phyloP scores from a whole-genome alignment of 1,140 invertebrate genomes.

The Sitobion miscanthi region DNA sequence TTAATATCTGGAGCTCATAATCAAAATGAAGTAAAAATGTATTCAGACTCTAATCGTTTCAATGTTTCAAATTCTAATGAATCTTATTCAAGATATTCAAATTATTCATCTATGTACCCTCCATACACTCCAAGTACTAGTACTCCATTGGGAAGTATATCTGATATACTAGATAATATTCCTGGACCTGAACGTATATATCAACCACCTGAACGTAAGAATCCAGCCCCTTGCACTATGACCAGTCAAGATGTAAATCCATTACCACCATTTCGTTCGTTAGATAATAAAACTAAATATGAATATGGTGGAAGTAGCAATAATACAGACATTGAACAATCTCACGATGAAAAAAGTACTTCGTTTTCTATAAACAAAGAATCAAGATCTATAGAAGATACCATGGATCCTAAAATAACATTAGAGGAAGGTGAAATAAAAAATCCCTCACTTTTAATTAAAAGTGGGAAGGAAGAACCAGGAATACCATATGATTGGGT shows the following conservation, averaged over 20 bases:
- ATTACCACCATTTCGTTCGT: constrained; percentile 39
- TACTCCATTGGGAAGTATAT: constrained; percentile 51
- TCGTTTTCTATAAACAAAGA: constrained; percentile 41
- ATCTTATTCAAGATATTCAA: constrained; percentile 39
- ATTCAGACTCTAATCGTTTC: constrained; percentile 35
- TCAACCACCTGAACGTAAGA: constrained; percentile 38
- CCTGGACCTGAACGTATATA: constrained; percentile 44
- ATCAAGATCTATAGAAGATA: constrained; percentile 26
- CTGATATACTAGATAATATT: constrained; percentile 48
- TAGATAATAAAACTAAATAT: constrained; percentile 50
- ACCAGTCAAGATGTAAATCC: constrained; percentile 51
- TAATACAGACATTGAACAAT: constrained; percentile 18
- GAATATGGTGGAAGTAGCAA: background rate
- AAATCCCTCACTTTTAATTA: constrained; percentile 50
- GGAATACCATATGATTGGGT: constrained; percentile 85
- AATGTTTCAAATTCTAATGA: constrained; percentile 41
- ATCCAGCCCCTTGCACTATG: constrained; percentile 44
- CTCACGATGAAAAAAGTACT: constrained; percentile 23
- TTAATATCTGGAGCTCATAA: background rate
- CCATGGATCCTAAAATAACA: constrained; percentile 18
- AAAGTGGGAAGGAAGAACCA: constrained; percentile 71
- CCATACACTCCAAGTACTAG: constrained; percentile 28
- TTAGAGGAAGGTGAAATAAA: constrained; percentile 46
- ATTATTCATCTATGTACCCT: constrained; percentile 44
- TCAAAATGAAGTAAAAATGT: constrained; percentile 38